These are phyloP conservation scores for Eustalomyia histrio DNA, from an alignment of 2,888 invertebrate genomes.

Conservation along the genomic window DNA sequence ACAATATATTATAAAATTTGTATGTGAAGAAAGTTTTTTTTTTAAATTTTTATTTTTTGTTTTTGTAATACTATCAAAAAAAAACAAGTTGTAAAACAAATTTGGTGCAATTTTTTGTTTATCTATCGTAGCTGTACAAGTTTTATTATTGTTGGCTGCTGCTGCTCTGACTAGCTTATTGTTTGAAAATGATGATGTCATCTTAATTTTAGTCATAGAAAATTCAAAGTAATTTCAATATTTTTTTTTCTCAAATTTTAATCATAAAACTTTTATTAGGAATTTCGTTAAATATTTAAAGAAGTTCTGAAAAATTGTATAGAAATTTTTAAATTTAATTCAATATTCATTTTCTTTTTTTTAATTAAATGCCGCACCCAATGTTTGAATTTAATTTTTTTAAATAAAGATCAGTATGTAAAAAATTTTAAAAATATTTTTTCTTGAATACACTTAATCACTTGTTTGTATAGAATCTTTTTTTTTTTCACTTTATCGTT, in stretches of 20 bases:
- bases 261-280: neutral
- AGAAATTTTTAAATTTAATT: neutral
- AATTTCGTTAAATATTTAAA: neutral
- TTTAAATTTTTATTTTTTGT: neutral
- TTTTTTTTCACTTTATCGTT: conserved; percentile 11
- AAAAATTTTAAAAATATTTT: neutral
- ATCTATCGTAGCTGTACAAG: neutral
- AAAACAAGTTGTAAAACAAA: conserved; percentile 9
- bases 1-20: too few species aligned
- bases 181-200: conserved; percentile 58
- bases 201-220: conserved; percentile 44
- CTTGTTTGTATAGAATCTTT: conserved; percentile 20
- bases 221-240: conserved; percentile 17
- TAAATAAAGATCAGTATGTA: conserved; percentile 15
- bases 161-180: neutral
- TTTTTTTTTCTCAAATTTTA: neutral
- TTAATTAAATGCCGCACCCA: conserved; percentile 47
- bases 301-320: neutral
- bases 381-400: conserved; percentile 10
- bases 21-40: neutral
- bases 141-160: conserved; percentile 17
- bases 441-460: conserved; percentile 7
- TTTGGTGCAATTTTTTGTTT: conserved; percentile 6
- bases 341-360: neutral
- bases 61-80: neutral